Evolutionary conservation across 1,140 invertebrate species (phyloP).

Genomic region (Drosophila tropicalis): DNA sequence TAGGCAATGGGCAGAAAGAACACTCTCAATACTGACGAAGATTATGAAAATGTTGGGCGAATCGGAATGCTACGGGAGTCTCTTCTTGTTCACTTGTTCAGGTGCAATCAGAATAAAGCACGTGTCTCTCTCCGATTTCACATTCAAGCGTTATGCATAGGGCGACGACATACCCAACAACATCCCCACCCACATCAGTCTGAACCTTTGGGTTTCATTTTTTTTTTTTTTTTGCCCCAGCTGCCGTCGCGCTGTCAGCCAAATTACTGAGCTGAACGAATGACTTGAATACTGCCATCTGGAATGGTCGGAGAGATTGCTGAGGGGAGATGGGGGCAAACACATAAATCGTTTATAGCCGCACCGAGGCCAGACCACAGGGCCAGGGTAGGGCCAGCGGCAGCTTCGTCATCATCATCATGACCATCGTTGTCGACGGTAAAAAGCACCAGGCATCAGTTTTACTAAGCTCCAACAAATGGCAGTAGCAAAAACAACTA

Average conservation of each 20-base stretch:
- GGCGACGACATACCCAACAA: slow-evolving; percentile 8
- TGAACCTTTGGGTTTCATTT: slow-evolving; percentile 35
- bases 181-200: slow-evolving; percentile 4
- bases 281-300: slow-evolving; percentile 70
- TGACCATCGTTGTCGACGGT: slow-evolving; percentile 38
- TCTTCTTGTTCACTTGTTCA: slow-evolving; percentile 49
- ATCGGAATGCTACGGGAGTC: background rate
- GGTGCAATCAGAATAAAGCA: slow-evolving; percentile 66
- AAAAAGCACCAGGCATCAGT: slow-evolving; percentile 44
- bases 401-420: slow-evolving; percentile 54
- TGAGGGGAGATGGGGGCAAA: slow-evolving; percentile 44
- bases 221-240: slow-evolving; percentile 32
- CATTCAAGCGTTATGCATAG: background rate
- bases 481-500: slow-evolving; percentile 34
- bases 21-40: background rate
- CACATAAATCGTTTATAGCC: slow-evolving; percentile 81
- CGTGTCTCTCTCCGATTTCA: slow-evolving; percentile 11
- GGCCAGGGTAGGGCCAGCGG: slow-evolving; percentile 34
- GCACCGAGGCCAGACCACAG: slow-evolving; percentile 48
- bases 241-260: slow-evolving; percentile 73
- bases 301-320: slow-evolving; percentile 18
- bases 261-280: slow-evolving; percentile 80
- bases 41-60: background rate
- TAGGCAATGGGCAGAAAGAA: background rate
- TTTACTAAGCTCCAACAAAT: slow-evolving; percentile 33